Evolutionary conservation across 2,797 vertebrate genomes (phyloP).

Genomic region (Lithobates sylvaticus): DNA sequence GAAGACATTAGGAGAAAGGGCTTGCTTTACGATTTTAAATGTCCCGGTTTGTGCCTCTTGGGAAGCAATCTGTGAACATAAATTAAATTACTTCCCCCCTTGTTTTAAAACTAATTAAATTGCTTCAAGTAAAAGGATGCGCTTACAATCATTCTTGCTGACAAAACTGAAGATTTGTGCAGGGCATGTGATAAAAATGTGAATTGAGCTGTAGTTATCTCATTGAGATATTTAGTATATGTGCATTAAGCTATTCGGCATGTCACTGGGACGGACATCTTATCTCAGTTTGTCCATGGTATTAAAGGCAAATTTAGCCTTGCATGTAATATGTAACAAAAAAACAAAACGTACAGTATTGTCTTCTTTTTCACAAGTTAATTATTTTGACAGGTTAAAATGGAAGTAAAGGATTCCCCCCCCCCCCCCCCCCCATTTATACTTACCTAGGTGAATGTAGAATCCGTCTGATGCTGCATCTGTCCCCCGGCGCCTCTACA

Average conservation of each 20-base stretch:
- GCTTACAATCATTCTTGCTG: slow-evolving; percentile 30
- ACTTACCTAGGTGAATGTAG: too few relatives aligned
- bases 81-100: slow-evolving; percentile 53
- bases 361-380: too few relatives aligned
- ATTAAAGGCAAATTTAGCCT: neutral
- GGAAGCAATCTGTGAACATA: slow-evolving; percentile 46
- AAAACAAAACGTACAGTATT: too few relatives aligned
- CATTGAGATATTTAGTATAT: neutral
- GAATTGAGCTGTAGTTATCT: neutral
- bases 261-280: neutral
- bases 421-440: too few relatives aligned
- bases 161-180: slow-evolving; percentile 35
- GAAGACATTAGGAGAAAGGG: slow-evolving; percentile 37
- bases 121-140: slow-evolving; percentile 34
- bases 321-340: neutral
- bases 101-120: slow-evolving; percentile 48
- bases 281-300: neutral
- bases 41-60: slow-evolving; percentile 34
- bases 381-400: too few relatives aligned
- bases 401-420: too few relatives aligned
- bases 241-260: neutral
- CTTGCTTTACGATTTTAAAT: slow-evolving; percentile 42
- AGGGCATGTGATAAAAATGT: neutral
- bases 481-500: too few relatives aligned
- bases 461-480: too few relatives aligned